Base-by-base conservation (phyloP, 2,888 invertebrate species). In the Aphelenchoides bicaudatus region DNA sequence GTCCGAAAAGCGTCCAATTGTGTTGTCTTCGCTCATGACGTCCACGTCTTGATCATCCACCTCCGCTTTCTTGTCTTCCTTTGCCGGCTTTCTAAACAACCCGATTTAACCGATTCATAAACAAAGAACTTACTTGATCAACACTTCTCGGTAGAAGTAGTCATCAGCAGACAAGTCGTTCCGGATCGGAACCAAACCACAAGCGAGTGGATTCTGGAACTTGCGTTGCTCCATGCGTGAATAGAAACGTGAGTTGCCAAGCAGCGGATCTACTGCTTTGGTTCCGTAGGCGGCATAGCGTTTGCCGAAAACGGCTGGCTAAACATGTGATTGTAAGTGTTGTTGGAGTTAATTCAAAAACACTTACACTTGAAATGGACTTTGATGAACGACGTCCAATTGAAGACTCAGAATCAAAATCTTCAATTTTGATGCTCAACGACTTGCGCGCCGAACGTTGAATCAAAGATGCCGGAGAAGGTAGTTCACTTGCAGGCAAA, bases 121-220 rank as follows among this genome's bases (percentile, higher is more conserved):
- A 49, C 13, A 8, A 8, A 39, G 27, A 39, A 43, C 29, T 25
- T 59, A 65, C 61, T 48, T 34, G 39, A 61, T 31, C 10, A 61
- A 25, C 28, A 61, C 31, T 16, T 61, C 61, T 13, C 61, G 46
- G 25, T 61, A 61, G 50, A 61, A 61, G 28, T 62, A 61, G 39
- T 61, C 61, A 8, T 10, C 27, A 25, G 25, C 25, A 39, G 29
- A 30, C 16, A 29, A 29, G 8, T 16, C 5, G 6, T 56, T n/a
- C 16, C 31, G n/a, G 2, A 8, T 6, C 30, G 39, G 28, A 4
- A 30, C 28, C 38, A 58, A 23, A 6, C 64, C 57, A 16, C 4
- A 4, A 16, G 61, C 61, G 28, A 61, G 19, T 16, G 61, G 61
- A 28, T 61, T 61, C 29, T 51, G 34, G n/a, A 37, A 39, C 3